phyloP scores from a whole-genome alignment of 2,888 invertebrate species.

The Cantharis rustica region DNA sequence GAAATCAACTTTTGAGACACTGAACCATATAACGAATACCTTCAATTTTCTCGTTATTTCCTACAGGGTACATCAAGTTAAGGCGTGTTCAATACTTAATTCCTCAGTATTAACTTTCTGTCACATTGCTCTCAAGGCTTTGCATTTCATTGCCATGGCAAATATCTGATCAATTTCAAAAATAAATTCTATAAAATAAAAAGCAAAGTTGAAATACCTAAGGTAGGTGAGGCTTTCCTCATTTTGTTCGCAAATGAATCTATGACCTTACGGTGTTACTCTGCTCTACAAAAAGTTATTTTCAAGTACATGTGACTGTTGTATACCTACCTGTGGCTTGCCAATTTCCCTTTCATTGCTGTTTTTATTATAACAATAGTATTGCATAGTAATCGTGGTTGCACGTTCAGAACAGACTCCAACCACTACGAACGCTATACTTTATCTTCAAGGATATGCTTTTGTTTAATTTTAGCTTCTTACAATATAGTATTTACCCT shows the following conservation, averaged over 20 bases:
- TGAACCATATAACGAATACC: slow-evolving; percentile 4
- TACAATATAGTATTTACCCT: neutral
- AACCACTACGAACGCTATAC: neutral
- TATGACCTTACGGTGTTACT: slow-evolving; percentile 46
- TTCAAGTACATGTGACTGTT: slow-evolving; percentile 36
- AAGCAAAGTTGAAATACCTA: slow-evolving; percentile 51
- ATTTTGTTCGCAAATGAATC: slow-evolving; percentile 46
- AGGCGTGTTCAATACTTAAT: slow-evolving; percentile 36
- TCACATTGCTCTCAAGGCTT: slow-evolving; percentile 53
- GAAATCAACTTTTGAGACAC: slow-evolving; percentile 36
- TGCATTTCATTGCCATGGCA: slow-evolving; percentile 55
- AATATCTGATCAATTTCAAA: slow-evolving; percentile 51
- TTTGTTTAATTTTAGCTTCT: neutral
- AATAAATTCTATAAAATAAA: slow-evolving; percentile 44
- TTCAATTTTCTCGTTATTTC: slow-evolving; percentile 15
- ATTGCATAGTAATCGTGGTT: slow-evolving; percentile 4
- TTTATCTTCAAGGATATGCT: neutral
- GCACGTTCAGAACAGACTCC: neutral
- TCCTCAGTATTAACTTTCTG: slow-evolving; percentile 43
- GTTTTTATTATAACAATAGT: slow-evolving; percentile 14
- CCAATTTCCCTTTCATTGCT: slow-evolving; percentile 24
- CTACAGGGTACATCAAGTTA: slow-evolving; percentile 8
- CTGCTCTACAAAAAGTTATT: slow-evolving; percentile 37
- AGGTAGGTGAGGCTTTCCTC: slow-evolving; percentile 55
- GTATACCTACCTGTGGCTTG: slow-evolving; percentile 18